These are phyloP conservation scores for Epizoanthus scotinus DNA, from an alignment of 92 coral and sea anemone species.

Conservation along the genomic window DNA sequence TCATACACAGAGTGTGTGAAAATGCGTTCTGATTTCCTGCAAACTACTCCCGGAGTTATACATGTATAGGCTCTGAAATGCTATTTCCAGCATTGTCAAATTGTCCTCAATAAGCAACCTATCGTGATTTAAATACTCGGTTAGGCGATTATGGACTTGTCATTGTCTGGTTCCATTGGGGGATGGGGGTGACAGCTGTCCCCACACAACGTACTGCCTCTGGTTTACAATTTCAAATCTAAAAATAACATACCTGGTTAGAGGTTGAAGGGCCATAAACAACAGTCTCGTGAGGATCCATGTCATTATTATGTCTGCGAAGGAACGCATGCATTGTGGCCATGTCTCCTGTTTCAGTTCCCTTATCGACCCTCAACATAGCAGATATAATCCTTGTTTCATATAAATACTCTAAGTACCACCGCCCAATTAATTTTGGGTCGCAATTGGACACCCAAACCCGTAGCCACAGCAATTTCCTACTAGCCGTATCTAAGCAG, in stretches of 20 bases:
- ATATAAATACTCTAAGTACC: constrained; percentile 44
- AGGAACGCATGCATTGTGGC: constrained; percentile 45
- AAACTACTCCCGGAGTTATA: too few species aligned
- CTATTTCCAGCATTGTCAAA: too few species aligned
- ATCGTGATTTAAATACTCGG: too few species aligned
- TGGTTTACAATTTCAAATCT: neutral
- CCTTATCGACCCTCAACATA: constrained; percentile 39
- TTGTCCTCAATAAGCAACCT: too few species aligned
- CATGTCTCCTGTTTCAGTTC: constrained; percentile 43
- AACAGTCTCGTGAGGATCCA: constrained; percentile 49
- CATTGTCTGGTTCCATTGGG: neutral
- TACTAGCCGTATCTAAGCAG: constrained; percentile 39
- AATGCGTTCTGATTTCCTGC: too few species aligned
- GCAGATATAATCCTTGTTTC: constrained; percentile 27
- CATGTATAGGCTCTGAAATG: too few species aligned
- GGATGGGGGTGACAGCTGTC: neutral
- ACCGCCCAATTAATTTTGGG: constrained; percentile 35
- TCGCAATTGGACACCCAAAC: constrained; percentile 32
- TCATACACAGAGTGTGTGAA: too few species aligned
- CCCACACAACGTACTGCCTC: too few species aligned
- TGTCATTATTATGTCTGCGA: constrained; percentile 33
- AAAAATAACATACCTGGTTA: constrained; percentile 26
- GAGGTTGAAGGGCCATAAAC: constrained; percentile 55
- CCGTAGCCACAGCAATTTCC: constrained; percentile 32
- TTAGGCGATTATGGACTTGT: too few species aligned